Evolutionary conservation across 2,797 vertebrate genomes (phyloP).

Genomic region (Gallinago solitaria): DNA sequence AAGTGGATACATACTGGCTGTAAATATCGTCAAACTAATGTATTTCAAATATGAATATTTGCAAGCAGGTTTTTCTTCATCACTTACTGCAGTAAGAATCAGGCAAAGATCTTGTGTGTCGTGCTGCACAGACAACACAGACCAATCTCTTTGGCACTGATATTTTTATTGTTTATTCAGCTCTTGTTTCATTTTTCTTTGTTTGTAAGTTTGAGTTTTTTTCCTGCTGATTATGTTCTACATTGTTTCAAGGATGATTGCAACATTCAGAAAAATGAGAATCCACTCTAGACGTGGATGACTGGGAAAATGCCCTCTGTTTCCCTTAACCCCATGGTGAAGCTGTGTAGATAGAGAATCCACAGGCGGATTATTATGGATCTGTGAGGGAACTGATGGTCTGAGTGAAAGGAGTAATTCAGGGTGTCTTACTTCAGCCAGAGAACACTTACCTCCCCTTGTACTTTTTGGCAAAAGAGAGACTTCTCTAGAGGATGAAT

Average conservation of each 20-base stretch:
- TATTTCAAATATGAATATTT: constrained; percentile 21
- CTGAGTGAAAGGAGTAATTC: background rate
- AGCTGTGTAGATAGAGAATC: background rate
- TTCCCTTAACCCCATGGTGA: background rate
- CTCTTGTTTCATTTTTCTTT: background rate
- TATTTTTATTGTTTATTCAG: constrained; percentile 14
- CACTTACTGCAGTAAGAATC: background rate
- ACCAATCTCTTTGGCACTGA: background rate
- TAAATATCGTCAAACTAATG: background rate
- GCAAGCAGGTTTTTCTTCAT: background rate
- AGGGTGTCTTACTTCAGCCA: background rate
- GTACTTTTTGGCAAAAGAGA: background rate
- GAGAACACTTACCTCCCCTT: background rate
- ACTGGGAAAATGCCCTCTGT: background rate
- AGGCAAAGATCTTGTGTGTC: background rate
- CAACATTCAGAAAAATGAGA: background rate
- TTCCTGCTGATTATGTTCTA: background rate
- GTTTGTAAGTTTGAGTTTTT: background rate
- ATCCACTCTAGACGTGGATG: background rate
- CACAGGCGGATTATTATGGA: background rate
- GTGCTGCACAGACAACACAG: background rate
- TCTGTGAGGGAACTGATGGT: background rate
- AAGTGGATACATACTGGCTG: background rate
- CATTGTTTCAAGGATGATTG: background rate
- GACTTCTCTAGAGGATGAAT: constrained; percentile 10